These are phyloP conservation scores for Cyanoramphus novaezelandiae DNA, from an alignment of 2,113 vertebrate species.

Conservation along the genomic window DNA sequence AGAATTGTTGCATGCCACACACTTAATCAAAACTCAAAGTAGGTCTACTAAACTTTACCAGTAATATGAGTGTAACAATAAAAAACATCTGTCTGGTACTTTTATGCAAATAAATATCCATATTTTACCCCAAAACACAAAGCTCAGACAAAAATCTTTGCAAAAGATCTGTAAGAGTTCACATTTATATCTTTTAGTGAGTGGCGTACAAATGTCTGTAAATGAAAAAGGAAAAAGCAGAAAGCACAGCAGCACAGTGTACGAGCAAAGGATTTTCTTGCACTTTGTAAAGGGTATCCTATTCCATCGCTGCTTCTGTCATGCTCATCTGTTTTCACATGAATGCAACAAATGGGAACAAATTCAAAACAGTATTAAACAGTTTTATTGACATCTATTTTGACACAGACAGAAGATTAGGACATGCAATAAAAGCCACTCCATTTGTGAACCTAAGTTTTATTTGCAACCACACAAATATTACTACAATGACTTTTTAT, in stretches of 20 bases:
- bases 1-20: not conserved
- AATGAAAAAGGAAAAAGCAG: not conserved
- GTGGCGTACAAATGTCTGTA: not conserved
- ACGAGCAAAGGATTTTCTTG: not conserved
- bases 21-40: not conserved
- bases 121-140: not conserved
- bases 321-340: not conserved
- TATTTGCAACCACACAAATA: not conserved
- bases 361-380: not conserved
- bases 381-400: not conserved
- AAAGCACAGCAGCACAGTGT: not conserved
- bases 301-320: not conserved
- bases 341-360: not conserved
- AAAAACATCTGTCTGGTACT: not conserved
- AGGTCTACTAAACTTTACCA: not conserved
- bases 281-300: not conserved
- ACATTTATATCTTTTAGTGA: not conserved
- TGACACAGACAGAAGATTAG: not conserved
- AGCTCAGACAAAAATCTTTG: not conserved
- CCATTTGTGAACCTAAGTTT: not conserved
- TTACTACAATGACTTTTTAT: not conserved
- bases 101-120: not conserved
- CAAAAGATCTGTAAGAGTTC: not conserved
- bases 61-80: not conserved
- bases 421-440: not conserved